Evolutionary conservation across 2,113 vertebrate genomes (phyloP).

Genomic region (Cyanistes caeruleus): DNA sequence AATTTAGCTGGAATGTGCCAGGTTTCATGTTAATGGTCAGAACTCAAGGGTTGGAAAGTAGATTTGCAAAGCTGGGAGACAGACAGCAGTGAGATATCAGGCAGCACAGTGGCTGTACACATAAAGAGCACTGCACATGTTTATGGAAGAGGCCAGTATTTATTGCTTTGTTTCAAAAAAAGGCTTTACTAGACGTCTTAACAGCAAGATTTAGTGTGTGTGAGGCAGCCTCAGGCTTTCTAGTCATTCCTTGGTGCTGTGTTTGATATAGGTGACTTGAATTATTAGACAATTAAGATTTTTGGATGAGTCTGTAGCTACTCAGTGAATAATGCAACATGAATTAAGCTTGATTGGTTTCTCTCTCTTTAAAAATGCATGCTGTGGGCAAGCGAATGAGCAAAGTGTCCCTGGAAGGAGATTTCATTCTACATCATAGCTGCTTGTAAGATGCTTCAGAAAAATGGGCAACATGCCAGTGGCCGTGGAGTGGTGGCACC

Average conservation of each 20-base stretch:
- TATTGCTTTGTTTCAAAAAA: background rate
- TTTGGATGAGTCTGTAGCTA: conserved; percentile 14
- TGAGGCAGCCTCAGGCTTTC: background rate
- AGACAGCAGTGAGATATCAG: background rate
- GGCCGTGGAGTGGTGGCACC: background rate
- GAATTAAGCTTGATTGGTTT: conserved; percentile 11
- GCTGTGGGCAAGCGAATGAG: background rate
- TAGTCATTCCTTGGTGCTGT: background rate
- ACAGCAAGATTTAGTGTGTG: background rate
- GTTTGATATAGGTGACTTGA: conserved; percentile 9
- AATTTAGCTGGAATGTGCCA: background rate
- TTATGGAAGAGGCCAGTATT: background rate
- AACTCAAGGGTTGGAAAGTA: background rate
- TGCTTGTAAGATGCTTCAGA: background rate
- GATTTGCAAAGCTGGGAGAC: background rate
- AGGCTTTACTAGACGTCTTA: background rate
- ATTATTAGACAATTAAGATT: conserved; percentile 45
- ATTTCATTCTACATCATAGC: background rate
- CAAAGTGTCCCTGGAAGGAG: background rate
- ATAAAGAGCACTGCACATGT: background rate
- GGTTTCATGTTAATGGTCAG: background rate
- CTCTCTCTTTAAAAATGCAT: conserved; percentile 44
- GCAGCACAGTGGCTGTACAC: background rate
- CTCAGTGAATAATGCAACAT: conserved; percentile 46
- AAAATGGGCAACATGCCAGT: background rate